These are phyloP conservation scores for Silurus meridionalis DNA, from an alignment of 2,113 vertebrate genomes.

Conservation along the genomic window DNA sequence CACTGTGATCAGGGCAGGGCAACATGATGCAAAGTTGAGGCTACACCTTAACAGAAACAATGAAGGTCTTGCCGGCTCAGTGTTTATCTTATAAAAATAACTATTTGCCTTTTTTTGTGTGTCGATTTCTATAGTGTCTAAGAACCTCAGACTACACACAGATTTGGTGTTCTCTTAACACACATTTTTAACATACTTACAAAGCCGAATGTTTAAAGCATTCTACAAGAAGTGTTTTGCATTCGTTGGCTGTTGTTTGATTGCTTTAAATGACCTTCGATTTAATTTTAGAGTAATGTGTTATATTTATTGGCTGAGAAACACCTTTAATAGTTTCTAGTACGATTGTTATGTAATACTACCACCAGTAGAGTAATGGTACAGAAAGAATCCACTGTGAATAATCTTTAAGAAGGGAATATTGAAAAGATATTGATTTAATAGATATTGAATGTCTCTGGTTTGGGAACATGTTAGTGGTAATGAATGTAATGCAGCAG, in stretches of 20 bases:
- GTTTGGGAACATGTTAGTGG: neutral
- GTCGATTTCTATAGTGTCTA: too few species aligned
- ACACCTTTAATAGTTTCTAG: neutral
- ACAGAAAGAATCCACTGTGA: neutral
- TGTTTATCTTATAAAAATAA: neutral
- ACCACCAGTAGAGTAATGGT: neutral
- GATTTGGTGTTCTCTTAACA: neutral
- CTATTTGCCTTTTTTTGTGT: neutral
- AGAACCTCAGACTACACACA: neutral
- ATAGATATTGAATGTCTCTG: neutral
- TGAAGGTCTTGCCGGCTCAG: neutral
- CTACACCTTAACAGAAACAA: neutral
- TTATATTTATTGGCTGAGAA: neutral
- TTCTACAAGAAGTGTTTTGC: neutral
- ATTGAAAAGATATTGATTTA: neutral
- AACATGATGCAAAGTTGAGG: neutral
- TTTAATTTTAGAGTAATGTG: neutral
- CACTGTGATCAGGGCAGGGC: neutral
- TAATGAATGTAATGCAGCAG: too few species aligned
- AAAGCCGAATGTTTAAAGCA: neutral
- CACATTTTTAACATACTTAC: neutral
- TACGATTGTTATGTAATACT: neutral
- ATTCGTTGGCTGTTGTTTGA: neutral
- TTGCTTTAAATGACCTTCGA: neutral
- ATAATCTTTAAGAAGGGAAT: neutral